phyloP scores from a whole-genome alignment of 2,797 vertebrate species.

The Podarcis siculus region DNA sequence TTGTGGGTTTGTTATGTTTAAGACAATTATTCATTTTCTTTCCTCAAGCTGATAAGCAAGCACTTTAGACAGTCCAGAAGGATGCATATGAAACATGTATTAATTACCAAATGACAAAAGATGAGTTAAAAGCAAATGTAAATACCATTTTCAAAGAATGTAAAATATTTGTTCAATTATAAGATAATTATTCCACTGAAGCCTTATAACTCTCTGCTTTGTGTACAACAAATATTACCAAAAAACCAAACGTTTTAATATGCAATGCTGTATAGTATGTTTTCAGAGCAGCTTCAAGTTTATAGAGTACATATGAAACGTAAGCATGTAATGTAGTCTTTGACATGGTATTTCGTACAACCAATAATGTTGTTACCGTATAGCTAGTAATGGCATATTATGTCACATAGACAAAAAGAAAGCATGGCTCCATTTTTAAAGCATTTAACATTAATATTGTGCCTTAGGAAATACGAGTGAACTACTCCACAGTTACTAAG shows the following conservation, averaged over 20 bases:
- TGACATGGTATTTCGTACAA: conserved; percentile 79
- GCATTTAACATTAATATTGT: conserved; percentile 80
- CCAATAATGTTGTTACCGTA: conserved; percentile 80
- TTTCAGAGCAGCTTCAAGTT: conserved; percentile 63
- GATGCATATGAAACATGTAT: conserved; percentile 58
- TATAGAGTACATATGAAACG: conserved; percentile 56
- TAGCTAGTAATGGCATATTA: conserved; percentile 76
- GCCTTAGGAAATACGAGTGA: conserved; percentile 86
- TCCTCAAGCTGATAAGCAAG: conserved; percentile 65
- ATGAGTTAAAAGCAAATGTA: conserved; percentile 68
- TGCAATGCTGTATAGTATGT: conserved; percentile 58
- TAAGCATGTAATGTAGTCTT: conserved; percentile 71
- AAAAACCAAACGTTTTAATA: conserved; percentile 64
- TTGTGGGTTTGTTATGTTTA: conserved; percentile 50
- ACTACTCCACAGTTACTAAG: conserved; percentile 71
- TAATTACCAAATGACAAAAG: conserved; percentile 63
- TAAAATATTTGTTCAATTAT: conserved; percentile 78
- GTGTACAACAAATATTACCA: conserved; percentile 74
- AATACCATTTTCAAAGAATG: conserved; percentile 74
- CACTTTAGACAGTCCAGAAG: conserved; percentile 73
- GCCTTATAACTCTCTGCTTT: conserved; percentile 79
- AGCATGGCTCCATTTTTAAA: conserved; percentile 85
- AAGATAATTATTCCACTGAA: conserved; percentile 76
- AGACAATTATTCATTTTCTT: conserved; percentile 57
- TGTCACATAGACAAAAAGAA: conserved; percentile 72